These are phyloP conservation scores for Nezara viridula DNA, from an alignment of 2,888 invertebrate species.

Conservation along the genomic window DNA sequence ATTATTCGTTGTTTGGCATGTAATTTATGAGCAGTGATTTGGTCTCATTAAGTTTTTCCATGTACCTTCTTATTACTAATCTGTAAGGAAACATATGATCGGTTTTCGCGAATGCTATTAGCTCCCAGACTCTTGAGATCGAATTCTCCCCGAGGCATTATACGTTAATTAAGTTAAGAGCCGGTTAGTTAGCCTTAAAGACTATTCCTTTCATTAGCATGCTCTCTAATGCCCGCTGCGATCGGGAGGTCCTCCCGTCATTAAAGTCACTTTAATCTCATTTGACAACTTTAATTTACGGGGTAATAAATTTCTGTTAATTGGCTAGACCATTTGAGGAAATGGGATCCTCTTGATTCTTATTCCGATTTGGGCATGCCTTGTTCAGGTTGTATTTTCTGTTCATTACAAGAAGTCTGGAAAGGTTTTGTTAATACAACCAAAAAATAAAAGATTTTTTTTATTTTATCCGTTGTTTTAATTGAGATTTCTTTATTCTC, in stretches of 20 bases:
- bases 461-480: not conserved
- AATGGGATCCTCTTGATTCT: not conserved
- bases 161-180: not conserved
- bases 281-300: conserved; percentile 35
- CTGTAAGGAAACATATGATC: not conserved
- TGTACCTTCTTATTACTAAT: not conserved
- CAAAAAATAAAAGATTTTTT: not conserved
- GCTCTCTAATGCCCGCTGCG: not conserved
- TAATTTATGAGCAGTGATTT: not conserved
- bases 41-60: not conserved
- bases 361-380: not conserved
- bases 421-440: not conserved
- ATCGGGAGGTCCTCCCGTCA: conserved; percentile 14
- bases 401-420: not conserved
- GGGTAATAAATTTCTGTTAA: conserved; percentile 27
- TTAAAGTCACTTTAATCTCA: conserved; percentile 23
- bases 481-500: not conserved
- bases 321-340: conserved; percentile 21
- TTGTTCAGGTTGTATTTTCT: not conserved
- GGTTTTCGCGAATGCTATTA: not conserved
- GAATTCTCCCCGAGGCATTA: not conserved
- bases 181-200: not conserved
- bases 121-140: not conserved
- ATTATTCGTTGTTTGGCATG: not conserved
- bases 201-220: conserved; percentile 11